A percentile compares a stretch with the other conserved stretches of the same genome.
Evolutionary conservation across 2,113 vertebrate species (phyloP).

Genomic region (Butorides virescens): DNA sequence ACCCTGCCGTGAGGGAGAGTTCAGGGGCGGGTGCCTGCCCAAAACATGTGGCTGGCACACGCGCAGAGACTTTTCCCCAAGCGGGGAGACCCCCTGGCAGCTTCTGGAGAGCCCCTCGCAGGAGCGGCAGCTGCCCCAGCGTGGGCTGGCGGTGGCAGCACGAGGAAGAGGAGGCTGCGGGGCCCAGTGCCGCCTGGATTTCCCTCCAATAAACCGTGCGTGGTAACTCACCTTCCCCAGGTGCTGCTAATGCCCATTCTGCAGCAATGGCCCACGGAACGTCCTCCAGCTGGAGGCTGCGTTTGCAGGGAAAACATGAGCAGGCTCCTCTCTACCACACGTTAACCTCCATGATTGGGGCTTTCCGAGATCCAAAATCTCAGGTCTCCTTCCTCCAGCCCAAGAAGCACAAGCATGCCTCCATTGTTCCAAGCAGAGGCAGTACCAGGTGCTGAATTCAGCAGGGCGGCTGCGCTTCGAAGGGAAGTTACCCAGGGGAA

Average conservation of each 20-base stretch:
- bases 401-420: neutral
- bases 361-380: neutral
- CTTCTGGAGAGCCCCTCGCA: neutral
- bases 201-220: fast-evolving
- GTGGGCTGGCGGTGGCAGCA: neutral
- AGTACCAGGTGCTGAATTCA: neutral
- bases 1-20: neutral
- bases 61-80: too few relatives aligned
- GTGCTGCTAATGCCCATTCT: neutral
- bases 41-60: neutral
- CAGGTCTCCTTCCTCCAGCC: neutral
- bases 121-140: too few relatives aligned
- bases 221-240: neutral
- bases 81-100: too few relatives aligned
- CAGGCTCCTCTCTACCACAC: neutral
- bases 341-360: fast-evolving
- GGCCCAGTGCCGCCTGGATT: neutral
- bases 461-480: neutral
- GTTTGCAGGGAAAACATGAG: neutral
- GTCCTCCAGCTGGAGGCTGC: neutral
- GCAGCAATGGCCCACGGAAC: fast-evolving
- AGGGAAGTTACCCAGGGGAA: neutral
- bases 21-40: neutral
- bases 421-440: neutral
- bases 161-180: neutral